Conservation (phyloP, 2,113 vertebrate species). For the Galeopterus variegatus region DNA sequence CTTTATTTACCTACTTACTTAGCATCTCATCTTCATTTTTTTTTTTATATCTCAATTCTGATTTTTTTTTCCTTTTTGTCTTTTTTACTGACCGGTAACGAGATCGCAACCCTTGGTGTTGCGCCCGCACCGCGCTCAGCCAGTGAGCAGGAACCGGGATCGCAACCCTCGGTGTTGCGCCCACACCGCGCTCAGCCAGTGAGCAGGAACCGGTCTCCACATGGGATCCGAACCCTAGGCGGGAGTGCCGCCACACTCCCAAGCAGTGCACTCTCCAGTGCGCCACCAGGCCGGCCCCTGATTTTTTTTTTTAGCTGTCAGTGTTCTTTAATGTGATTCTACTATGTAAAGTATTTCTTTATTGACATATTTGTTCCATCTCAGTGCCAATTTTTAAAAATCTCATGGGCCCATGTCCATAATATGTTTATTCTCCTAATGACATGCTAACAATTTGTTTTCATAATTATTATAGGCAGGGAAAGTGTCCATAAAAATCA, state of each 20-base stretch:
- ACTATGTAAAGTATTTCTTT: not conserved
- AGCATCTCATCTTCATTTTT: not conserved
- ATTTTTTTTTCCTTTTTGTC: too few species aligned
- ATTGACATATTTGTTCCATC: not conserved
- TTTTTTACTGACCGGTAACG: too few species aligned
- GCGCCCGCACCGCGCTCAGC: too few species aligned
- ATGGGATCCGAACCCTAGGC: too few species aligned
- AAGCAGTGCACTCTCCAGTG: too few species aligned
- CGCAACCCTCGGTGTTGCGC: too few species aligned
- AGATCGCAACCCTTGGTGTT: too few species aligned
- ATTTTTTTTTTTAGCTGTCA: not conserved
- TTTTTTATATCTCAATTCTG: not conserved
- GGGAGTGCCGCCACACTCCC: too few species aligned
- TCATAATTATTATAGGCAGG: slow-evolving; percentile 5
- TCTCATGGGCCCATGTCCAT: not conserved
- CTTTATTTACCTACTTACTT: not conserved
- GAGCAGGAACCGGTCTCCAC: too few species aligned
- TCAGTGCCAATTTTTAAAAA: not conserved
- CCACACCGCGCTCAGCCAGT: too few species aligned
- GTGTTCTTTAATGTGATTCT: not conserved
- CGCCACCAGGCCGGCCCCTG: too few species aligned
- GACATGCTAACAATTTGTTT: not conserved
- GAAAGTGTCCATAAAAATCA: not conserved
- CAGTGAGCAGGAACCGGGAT: too few species aligned
- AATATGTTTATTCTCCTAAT: not conserved